Conservation (phyloP, 2,113 vertebrate species). For the Trachemys scripta region DNA sequence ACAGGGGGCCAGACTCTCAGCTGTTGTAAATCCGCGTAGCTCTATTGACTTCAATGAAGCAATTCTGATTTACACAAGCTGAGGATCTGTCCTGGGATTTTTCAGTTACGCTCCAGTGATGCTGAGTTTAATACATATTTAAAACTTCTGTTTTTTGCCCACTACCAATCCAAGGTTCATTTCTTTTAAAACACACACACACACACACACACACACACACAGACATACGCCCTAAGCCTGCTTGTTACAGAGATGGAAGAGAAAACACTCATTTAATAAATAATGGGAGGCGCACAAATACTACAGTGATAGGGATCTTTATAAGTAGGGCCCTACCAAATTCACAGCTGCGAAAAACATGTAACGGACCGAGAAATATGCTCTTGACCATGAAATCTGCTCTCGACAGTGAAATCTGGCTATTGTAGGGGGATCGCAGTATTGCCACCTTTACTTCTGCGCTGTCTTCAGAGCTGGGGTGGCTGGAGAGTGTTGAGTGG, state of each 20-base stretch:
- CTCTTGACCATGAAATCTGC: too few species aligned
- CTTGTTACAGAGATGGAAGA: not conserved
- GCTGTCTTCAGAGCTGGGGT: too few species aligned
- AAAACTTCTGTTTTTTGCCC: not conserved
- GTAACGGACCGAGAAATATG: too few species aligned
- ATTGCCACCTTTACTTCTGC: too few species aligned
- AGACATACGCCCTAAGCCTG: rapidly evolving
- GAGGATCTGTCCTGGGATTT: slow-evolving; percentile 37
- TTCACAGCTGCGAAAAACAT: too few species aligned
- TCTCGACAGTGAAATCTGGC: too few species aligned
- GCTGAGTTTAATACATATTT: slow-evolving; percentile 29
- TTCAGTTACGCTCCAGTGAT: slow-evolving; percentile 43
- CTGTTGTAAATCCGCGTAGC: slow-evolving; percentile 47
- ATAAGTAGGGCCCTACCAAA: not conserved
- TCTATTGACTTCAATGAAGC: slow-evolving; percentile 41
- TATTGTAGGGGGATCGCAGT: too few species aligned
- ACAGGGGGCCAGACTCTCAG: slow-evolving; percentile 23
- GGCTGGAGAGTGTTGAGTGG: too few species aligned
- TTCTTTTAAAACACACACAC: not conserved
- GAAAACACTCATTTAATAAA: not conserved
- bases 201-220: not conserved
- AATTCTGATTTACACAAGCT: not conserved
- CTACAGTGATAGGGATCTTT: not conserved
- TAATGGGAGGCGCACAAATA: not conserved
- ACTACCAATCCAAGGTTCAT: not conserved